Percentiles rank a stretch among this genome's conserved stretches.
Conservation (phyloP, 2,888 invertebrate genomes). For the Cryptus viduatorius region DNA sequence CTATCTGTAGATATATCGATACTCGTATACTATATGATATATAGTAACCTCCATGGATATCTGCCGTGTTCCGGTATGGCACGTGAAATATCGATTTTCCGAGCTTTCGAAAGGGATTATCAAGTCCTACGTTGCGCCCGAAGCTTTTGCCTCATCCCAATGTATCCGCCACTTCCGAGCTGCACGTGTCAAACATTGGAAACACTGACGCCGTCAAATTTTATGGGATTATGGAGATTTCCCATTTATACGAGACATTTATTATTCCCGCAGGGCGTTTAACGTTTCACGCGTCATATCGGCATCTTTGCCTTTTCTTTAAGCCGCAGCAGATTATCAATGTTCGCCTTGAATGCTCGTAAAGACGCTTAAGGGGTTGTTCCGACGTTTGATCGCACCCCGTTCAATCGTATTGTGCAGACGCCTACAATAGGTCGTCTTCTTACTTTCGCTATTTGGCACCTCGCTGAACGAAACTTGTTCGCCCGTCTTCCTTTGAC, state of each 20-base stretch:
- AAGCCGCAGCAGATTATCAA: neutral
- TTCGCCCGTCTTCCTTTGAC: slow-evolving; percentile 24
- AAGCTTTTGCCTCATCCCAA: neutral
- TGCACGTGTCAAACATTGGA: slow-evolving; percentile 6
- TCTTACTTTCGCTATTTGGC: slow-evolving; percentile 3
- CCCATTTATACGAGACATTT: slow-evolving; percentile 22
- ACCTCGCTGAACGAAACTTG: neutral
- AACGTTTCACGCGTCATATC: neutral
- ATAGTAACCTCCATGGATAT: slow-evolving; percentile 17
- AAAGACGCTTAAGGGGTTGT: neutral
- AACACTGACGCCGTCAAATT: slow-evolving; percentile 41
- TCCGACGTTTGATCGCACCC: slow-evolving; percentile 2
- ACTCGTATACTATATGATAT: neutral
- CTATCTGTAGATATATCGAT: slow-evolving; percentile 43
- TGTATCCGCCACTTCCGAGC: neutral
- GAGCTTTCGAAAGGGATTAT: slow-evolving; percentile 44
- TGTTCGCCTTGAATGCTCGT: neutral
- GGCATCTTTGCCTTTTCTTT: neutral
- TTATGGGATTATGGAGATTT: slow-evolving; percentile 43
- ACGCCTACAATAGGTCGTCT: neutral
- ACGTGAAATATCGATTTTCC: slow-evolving; percentile 56
- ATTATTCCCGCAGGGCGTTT: slow-evolving; percentile 4
- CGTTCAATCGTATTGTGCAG: slow-evolving; percentile 12
- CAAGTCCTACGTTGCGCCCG: slow-evolving; percentile 33
- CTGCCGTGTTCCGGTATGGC: slow-evolving; percentile 32